Evolutionary conservation across 2,888 invertebrate genomes (phyloP).

Genomic region (Ceraclea dissimilis): DNA sequence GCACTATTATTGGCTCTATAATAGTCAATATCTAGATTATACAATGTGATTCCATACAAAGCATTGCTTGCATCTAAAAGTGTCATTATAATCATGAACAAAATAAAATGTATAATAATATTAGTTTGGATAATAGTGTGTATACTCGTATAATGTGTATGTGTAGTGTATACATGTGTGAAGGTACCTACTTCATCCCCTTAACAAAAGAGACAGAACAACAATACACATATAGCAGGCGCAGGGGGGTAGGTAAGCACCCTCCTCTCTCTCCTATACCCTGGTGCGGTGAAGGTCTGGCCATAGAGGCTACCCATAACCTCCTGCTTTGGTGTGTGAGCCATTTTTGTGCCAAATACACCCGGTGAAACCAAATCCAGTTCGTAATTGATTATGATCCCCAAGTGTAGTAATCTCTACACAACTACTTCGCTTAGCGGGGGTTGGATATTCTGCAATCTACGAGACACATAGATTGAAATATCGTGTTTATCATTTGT

Average conservation of each 20-base stretch:
- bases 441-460: too few relatives aligned
- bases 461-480: not conserved
- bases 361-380: conserved; percentile 26
- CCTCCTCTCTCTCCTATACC: conserved; percentile 3
- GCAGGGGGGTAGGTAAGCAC: not conserved
- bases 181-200: not conserved
- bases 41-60: too few relatives aligned
- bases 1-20: too few relatives aligned
- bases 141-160: too few relatives aligned
- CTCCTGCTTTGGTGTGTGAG: conserved; percentile 25
- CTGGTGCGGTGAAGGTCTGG: conserved; percentile 25
- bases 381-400: conserved; percentile 26
- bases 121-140: too few relatives aligned
- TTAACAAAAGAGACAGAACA: conserved; percentile 1
- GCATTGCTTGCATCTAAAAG: too few relatives aligned
- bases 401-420: conserved; percentile 13
- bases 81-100: too few relatives aligned
- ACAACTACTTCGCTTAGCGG: not conserved
- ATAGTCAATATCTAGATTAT: too few relatives aligned
- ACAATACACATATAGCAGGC: not conserved
- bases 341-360: conserved; percentile 25
- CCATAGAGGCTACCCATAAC: conserved; percentile 26
- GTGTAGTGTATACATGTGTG: not conserved
- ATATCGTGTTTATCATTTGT: not conserved
- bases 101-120: too few relatives aligned